Evolutionary conservation across 2,113 vertebrate species (phyloP), one percentile per base, ranked within the genome.

Genomic region (Setophaga kirtlandii): DNA sequence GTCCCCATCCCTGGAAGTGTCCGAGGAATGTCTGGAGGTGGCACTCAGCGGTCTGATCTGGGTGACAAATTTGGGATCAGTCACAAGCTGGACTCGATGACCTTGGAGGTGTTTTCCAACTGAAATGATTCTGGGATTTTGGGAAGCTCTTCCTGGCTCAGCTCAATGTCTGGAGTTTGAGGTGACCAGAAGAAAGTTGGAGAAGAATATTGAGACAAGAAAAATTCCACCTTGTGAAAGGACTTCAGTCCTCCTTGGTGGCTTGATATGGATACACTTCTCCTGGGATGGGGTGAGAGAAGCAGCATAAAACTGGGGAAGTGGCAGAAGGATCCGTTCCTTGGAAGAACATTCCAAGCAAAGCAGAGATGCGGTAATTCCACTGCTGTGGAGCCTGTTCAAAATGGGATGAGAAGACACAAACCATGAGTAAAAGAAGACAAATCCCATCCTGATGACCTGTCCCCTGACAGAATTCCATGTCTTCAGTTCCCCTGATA

Each of bases 21-120:
- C 71, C 44, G 59, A 35, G 52, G 52, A 75, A 25, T 50, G 24
- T 31, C 71, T 67, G 62, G 31, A 44, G 5, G 37, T 52, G 53
- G 9, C 63, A 59, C 27, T 23, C 9, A 22, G 11, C 22, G 37
- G 2, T 28, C 33, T 46, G 49, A 18, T 7, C 31, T 37, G 83
- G 12, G 14, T 67, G 53, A 37, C 37, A 52, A 44, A 1, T 20
- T 14, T 31, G 67, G 80, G 39, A 62, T 44, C 67, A 44, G 25
- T 10, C 56, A 62, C 37, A 35, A 12, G 25, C 7, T 44, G 27
- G 33, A 23, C 4, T 75, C 0, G 0, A 35, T 49, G 42, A 35
- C 21, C 20, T 58, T n/a, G 35, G 22, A 60, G 15, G 8, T 23
- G 6, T 62, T 69, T 69, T n/a, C 74, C 33, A 53, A 5, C 12